Evolutionary conservation across 2,113 vertebrate genomes (phyloP), one percentile per base, ranked within the genome.

Genomic region (Muntiacus reevesi): DNA sequence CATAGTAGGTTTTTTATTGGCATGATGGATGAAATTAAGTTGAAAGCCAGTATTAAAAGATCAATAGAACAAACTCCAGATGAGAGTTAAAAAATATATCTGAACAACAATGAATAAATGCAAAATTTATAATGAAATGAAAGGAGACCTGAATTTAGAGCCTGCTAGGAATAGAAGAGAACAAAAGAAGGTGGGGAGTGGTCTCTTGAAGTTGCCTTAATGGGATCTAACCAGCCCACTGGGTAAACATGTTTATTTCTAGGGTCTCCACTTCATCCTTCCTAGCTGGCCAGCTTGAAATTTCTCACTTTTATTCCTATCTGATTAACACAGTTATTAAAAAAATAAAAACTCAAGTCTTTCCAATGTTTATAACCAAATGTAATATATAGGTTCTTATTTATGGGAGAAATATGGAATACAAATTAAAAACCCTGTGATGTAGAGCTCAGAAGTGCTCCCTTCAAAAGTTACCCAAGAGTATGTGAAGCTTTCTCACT

Each of bases 381-480:
- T 64, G 6, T 76, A 95, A 91, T 89, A 52, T 47, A 76, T 45
- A 95, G 71, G n/a, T 95, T 94, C 62, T 30, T 89, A 79, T 94
- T 96, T 86, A 88, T 89, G 92, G 85, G 55, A 93, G 78, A 96
- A 94, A 93, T 81, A 79, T 17, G 6, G 88, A 91, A 78, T 93
- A 62, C 52, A 95, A 89, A 91, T 86, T 84, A 91, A 94, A 94
- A 91, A 27, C 10, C 19, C 57, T 93, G 15, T 83, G 86, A 54
- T 94, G 52, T 78, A 25, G 52, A 92, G 67, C 79, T 95, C 54
- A 76, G 93, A 79, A 45, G 13, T 9, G 43, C 30, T 79, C 50
- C 88, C 95, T 85, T 91, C 71, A 95, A 94, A 82, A 97, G 54
- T 85, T 91, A 60, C 52, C 52, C 27, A 59, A 91, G 86, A 92